phyloP scores from a whole-genome alignment of 2,888 invertebrate species.

The Philaethria dido region DNA sequence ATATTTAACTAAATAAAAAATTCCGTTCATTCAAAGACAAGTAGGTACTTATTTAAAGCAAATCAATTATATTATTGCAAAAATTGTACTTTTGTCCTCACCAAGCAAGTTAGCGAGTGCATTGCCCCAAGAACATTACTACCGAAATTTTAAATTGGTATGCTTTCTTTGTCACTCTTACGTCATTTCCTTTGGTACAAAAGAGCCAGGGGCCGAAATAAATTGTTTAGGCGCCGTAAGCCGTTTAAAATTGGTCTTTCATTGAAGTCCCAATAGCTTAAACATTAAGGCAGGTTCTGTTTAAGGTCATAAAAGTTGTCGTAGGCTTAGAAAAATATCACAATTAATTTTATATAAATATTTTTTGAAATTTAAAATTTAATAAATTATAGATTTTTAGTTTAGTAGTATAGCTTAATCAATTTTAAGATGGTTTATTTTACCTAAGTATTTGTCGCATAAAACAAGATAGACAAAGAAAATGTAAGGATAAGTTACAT shows the following conservation, averaged over 20 bases:
- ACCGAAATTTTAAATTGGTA: slow-evolving; percentile 74
- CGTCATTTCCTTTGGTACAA: slow-evolving; percentile 51
- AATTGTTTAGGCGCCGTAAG: slow-evolving; percentile 63
- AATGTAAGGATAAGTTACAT: background rate
- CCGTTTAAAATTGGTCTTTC: slow-evolving; percentile 62
- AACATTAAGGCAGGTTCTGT: slow-evolving; percentile 81
- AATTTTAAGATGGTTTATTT: too few species aligned
- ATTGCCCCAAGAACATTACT: slow-evolving; percentile 72
- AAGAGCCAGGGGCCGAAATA: slow-evolving; percentile 53
- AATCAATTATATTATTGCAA: slow-evolving; percentile 62
- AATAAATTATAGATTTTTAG: background rate
- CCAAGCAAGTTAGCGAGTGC: slow-evolving; percentile 77
- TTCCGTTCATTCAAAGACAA: background rate
- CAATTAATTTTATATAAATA: background rate
- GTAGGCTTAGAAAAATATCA: slow-evolving; percentile 59
- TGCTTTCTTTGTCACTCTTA: slow-evolving; percentile 60
- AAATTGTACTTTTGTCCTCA: slow-evolving; percentile 81
- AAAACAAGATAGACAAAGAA: background rate
- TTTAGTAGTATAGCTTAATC: background rate
- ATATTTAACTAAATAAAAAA: background rate
- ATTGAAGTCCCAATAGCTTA: slow-evolving; percentile 69
- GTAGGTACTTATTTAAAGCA: background rate
- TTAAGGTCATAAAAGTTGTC: slow-evolving; percentile 66
- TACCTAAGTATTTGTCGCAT: background rate
- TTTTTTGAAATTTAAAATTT: background rate